Percentiles rank a stretch among this genome's conserved stretches.
phyloP scores from a whole-genome alignment of 2,797 vertebrate genomes.

The Allobates femoralis region DNA sequence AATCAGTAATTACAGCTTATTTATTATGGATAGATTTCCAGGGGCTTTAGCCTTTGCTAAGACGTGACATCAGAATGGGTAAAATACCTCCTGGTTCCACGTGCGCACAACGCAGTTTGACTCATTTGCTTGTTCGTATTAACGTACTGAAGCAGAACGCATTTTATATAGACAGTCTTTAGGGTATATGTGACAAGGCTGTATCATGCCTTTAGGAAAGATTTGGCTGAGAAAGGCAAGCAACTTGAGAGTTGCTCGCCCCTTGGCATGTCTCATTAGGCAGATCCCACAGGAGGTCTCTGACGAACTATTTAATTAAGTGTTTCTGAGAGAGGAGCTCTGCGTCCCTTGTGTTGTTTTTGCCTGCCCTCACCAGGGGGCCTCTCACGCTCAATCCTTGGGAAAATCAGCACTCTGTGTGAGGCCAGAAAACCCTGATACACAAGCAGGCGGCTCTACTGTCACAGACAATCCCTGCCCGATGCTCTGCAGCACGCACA shows the following conservation, averaged over 20 bases:
- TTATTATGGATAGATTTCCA: slow-evolving; percentile 50
- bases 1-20: slow-evolving; percentile 46
- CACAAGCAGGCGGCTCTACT: slow-evolving; percentile 19
- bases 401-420: slow-evolving; percentile 34
- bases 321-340: slow-evolving; percentile 55
- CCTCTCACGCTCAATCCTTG: slow-evolving; percentile 46
- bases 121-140: neutral
- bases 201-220: slow-evolving; percentile 39
- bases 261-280: slow-evolving; percentile 62
- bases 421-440: slow-evolving; percentile 1
- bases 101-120: slow-evolving; percentile 17
- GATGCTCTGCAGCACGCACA: neutral
- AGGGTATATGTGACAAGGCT: slow-evolving; percentile 29
- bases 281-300: slow-evolving; percentile 58
- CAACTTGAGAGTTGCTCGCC: slow-evolving; percentile 52
- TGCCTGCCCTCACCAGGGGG: slow-evolving; percentile 42
- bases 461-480: neutral
- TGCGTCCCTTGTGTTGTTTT: slow-evolving; percentile 42
- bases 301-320: slow-evolving; percentile 61
- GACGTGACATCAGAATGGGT: slow-evolving; percentile 24
- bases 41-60: slow-evolving; percentile 26
- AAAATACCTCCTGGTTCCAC: slow-evolving; percentile 26
- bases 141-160: slow-evolving; percentile 19
- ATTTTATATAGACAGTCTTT: slow-evolving; percentile 36
- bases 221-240: slow-evolving; percentile 48